phyloP scores from a whole-genome alignment of 2,888 invertebrate genomes.

The Parnassius orleans region DNA sequence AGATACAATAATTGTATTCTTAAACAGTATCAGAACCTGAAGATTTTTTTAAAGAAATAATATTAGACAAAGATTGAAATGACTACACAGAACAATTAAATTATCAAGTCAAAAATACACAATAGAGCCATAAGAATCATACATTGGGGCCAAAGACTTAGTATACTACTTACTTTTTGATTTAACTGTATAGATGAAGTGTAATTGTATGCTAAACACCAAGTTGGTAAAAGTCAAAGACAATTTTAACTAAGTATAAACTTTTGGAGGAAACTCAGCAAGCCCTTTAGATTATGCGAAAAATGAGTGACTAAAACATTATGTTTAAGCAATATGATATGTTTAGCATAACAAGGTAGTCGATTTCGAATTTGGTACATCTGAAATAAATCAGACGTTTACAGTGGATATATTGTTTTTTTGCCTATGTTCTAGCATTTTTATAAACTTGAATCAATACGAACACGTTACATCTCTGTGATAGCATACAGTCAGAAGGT shows the following conservation, averaged over 20 bases:
- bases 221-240: conserved; percentile 58
- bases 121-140: conserved; percentile 1
- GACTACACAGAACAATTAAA: conserved; percentile 59
- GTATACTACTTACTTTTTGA: too few species aligned
- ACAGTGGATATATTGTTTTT: neutral
- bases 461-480: neutral
- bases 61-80: conserved; percentile 52
- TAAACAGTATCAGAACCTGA: conserved; percentile 69
- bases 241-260: conserved; percentile 25
- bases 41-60: conserved; percentile 55
- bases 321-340: conserved; percentile 22
- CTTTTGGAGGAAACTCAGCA: conserved; percentile 1
- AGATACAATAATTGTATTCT: conserved; percentile 75
- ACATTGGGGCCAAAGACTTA: conserved; percentile 45
- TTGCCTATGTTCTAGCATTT: conserved; percentile 1
- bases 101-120: conserved; percentile 43
- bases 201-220: conserved; percentile 41
- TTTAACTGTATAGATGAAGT: conserved; percentile 13
- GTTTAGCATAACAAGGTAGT: conserved; percentile 22
- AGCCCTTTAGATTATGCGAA: neutral
- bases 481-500: neutral
- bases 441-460: neutral
- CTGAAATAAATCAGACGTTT: neutral
- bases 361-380: conserved; percentile 4
- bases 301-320: neutral